Evolutionary conservation across 2,113 vertebrate genomes (phyloP).

Genomic region (Malurus elegans): DNA sequence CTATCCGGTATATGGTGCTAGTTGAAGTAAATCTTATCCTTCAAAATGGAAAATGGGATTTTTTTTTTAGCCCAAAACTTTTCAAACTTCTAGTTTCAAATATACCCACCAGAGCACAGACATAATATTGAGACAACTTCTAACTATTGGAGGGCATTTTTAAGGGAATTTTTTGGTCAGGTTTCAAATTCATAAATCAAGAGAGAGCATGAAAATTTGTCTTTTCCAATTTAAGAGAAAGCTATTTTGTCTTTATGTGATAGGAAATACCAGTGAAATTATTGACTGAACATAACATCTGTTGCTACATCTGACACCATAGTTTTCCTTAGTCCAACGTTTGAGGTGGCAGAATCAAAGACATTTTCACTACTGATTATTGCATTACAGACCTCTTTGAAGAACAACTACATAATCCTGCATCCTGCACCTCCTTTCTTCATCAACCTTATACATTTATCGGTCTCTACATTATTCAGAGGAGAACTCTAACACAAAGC

Average conservation of each 20-base stretch:
- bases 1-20: neutral
- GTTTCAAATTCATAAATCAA: neutral
- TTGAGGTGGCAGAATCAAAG: neutral
- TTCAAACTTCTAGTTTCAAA: neutral
- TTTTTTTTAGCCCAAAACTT: neutral
- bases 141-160: neutral
- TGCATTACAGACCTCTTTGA: accelerated
- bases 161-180: accelerated
- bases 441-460: neutral
- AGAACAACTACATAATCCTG: neutral
- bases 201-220: neutral
- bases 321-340: neutral
- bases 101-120: accelerated
- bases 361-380: neutral
- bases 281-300: neutral
- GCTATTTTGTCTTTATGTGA: neutral
- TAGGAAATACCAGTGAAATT: neutral
- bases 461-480: neutral
- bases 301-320: accelerated
- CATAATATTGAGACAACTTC: neutral
- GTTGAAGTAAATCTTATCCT: neutral
- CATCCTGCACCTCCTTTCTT: neutral
- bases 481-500: neutral
- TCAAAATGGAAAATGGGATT: neutral
- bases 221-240: neutral